phyloP scores from a whole-genome alignment of 2,113 vertebrate genomes.

The Saiga tatarica region DNA sequence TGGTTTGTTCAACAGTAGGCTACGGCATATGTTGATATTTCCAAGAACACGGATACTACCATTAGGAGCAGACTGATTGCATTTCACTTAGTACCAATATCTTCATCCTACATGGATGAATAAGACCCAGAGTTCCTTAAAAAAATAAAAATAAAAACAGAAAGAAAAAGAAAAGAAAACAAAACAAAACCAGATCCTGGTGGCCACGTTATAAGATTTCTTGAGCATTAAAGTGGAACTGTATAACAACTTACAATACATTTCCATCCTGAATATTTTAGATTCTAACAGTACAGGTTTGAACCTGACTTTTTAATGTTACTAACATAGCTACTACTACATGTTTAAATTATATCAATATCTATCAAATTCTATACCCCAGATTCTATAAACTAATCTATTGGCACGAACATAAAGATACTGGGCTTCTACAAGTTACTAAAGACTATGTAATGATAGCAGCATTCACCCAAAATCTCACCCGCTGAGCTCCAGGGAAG shows the following conservation, averaged over 20 bases:
- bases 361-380: neutral
- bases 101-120: neutral
- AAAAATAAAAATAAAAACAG: neutral
- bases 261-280: neutral
- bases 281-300: neutral
- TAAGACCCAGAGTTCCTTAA: neutral
- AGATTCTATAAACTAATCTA: neutral
- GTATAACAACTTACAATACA: neutral
- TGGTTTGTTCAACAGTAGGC: constrained; percentile 67
- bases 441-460: neutral
- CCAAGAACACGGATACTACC: constrained; percentile 42
- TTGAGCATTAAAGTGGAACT: neutral
- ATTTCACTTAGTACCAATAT: neutral
- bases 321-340: neutral
- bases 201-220: neutral
- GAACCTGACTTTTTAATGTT: neutral
- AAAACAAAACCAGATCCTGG: neutral
- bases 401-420: neutral
- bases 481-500: neutral
- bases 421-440: neutral
- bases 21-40: constrained; percentile 55
- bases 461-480: neutral
- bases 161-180: neutral
- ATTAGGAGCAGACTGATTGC: neutral
- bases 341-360: neutral